Base-by-base conservation (phyloP, 2,888 invertebrate species). In the Chouioia cunea region DNA sequence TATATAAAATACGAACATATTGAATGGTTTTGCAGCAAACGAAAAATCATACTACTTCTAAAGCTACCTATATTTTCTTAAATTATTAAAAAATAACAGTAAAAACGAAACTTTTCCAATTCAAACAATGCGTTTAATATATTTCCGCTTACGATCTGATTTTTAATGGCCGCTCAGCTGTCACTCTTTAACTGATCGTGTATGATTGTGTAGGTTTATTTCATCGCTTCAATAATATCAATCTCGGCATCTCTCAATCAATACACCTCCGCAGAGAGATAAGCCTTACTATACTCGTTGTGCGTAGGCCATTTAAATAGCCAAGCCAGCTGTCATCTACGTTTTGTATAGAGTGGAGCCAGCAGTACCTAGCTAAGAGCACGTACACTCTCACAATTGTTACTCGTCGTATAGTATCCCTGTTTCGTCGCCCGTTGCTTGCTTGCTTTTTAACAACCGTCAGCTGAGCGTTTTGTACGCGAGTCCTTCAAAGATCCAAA, bases 391-490 rank as follows among this genome's bases (percentile, higher is more conserved):
- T 16, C 36, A 56, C 56, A 23, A 36, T 52, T 43, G 47, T 14
- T 48, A 60, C 47, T 59, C 58, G 22, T 48, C 27, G 27, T 16
- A 14, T 18, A 23, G 22, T n/a, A 15, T 71, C 71, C 74, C 70
- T 73, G 75, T 76, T 76, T 73, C 76, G 70, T 76, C 76, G 71
- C 74, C 76, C 76, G 64, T 68, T 36, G 66, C 70, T 36, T n/a
- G n/a, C n/a, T 36, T 36, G 36, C 36, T 73, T 75, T 79, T 79
- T 77, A 74, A 76, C 77, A 77, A 73, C 77, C 77, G 69, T 70
- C 76, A 62, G 66, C 22, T 23, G 22, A 48, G 14, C 57, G 48
- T 22, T 57, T 52, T 44, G 8, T 27, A 16, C 59, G n/a, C 54
- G 46, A n/a, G 57, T 14, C 20, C 44, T 20, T 15, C 44, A 56